These are phyloP conservation scores for Notocelia uddmanniana DNA, from an alignment of 2,888 invertebrate genomes.

Conservation along the genomic window DNA sequence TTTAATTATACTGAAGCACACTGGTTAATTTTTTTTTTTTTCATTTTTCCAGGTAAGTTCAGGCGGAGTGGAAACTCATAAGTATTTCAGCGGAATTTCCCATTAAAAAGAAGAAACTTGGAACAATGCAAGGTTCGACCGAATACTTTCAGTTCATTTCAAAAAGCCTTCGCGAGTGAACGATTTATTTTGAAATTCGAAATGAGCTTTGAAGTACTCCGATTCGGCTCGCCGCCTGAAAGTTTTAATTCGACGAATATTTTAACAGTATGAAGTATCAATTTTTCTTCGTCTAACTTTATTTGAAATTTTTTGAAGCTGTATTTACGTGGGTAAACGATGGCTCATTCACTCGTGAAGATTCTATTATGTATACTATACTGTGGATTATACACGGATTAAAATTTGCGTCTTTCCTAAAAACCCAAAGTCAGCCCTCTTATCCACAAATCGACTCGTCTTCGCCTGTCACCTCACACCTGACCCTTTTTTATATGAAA, in stretches of 20 bases:
- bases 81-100: constrained; percentile 61
- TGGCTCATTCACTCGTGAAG: neutral
- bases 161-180: constrained; percentile 52
- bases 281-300: constrained; percentile 37
- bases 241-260: constrained; percentile 45
- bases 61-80: constrained; percentile 55
- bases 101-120: constrained; percentile 66
- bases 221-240: constrained; percentile 24
- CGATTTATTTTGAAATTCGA: constrained; percentile 50
- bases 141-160: constrained; percentile 56
- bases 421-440: too few relatives aligned
- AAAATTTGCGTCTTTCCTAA: too few relatives aligned
- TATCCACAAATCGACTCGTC: too few relatives aligned
- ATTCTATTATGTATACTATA: neutral
- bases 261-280: constrained; percentile 44
- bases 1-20: neutral
- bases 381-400: too few relatives aligned
- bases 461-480: too few relatives aligned
- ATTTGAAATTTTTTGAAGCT: constrained; percentile 3
- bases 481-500: too few relatives aligned
- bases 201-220: constrained; percentile 41
- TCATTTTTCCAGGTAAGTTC: constrained; percentile 74
- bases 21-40: constrained; percentile 50
- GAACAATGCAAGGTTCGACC: constrained; percentile 61
- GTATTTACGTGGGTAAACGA: constrained; percentile 7